phyloP scores from a whole-genome alignment of 2,797 vertebrate genomes.

The Otolemur crassicaudatus region DNA sequence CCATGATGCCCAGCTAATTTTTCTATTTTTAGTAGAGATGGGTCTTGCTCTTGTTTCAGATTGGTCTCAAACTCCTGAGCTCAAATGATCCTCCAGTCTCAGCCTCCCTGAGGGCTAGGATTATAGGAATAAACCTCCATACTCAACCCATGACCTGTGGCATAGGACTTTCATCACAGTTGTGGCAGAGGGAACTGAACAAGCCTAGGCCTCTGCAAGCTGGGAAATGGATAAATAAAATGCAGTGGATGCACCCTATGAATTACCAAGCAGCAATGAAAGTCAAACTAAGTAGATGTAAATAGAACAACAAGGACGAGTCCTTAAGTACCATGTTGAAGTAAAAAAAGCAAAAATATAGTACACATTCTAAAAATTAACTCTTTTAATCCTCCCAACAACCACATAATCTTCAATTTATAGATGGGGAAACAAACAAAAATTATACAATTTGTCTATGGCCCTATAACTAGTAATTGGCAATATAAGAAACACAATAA shows the following conservation, averaged over 20 bases:
- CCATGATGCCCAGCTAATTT: too few relatives aligned
- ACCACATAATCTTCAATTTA: constrained; percentile 18
- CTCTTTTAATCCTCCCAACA: constrained; percentile 1
- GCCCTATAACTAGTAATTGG: not conserved
- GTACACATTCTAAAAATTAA: constrained; percentile 3
- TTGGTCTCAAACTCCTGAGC: too few relatives aligned
- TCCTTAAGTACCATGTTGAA: constrained; percentile 19
- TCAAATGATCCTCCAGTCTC: too few relatives aligned
- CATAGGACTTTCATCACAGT: not conserved
- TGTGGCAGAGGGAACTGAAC: not conserved
- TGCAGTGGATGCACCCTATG: not conserved
- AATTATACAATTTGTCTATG: not conserved
- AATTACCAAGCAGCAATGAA: not conserved
- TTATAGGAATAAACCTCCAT: too few relatives aligned
- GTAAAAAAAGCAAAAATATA: not conserved
- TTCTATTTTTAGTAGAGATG: too few relatives aligned
- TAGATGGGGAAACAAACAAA: not conserved
- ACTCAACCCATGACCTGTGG: too few relatives aligned
- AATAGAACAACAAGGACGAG: not conserved
- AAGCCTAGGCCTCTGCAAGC: not conserved
- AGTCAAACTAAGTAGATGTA: not conserved
- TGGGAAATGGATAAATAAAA: not conserved
- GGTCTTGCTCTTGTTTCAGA: too few relatives aligned
- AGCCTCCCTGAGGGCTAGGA: too few relatives aligned
- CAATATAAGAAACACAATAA: not conserved